A percentile compares a stretch with the other conserved stretches of the same genome.
phyloP scores from a whole-genome alignment of 2,113 vertebrate genomes.

The Psilopsiagon aymara region DNA sequence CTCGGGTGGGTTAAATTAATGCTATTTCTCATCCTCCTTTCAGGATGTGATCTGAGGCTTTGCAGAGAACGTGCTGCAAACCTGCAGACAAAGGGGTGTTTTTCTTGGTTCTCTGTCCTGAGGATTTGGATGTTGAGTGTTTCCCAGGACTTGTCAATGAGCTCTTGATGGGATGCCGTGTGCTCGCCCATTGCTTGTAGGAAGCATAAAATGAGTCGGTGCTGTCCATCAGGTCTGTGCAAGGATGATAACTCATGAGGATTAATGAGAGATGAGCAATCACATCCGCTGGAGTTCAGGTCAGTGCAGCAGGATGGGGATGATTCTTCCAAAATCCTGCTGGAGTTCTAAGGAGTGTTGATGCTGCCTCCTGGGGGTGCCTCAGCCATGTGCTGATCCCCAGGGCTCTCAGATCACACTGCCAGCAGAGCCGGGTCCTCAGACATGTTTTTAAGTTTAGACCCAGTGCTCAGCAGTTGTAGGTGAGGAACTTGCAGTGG shows the following conservation, averaged over 20 bases:
- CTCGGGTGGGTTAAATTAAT: neutral
- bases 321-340: neutral
- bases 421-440: accelerated
- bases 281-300: accelerated
- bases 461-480: neutral
- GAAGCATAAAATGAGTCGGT: neutral
- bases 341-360: accelerated
- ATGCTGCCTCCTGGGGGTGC: neutral
- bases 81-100: neutral
- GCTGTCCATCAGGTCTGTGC: accelerated
- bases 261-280: neutral
- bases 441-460: neutral
- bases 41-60: neutral
- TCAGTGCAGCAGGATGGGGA: accelerated
- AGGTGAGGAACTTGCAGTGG: neutral
- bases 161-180: accelerated
- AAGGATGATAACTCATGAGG: accelerated
- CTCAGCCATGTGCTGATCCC: neutral
- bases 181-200: accelerated
- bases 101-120: neutral
- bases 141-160: neutral
- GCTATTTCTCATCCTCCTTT: neutral
- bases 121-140: neutral
- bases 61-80: neutral
- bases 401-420: neutral